Percentiles rank a stretch among this genome's conserved stretches.
Conservation (phyloP, 2,888 invertebrate genomes). For the Dastarcus helophoroides region DNA sequence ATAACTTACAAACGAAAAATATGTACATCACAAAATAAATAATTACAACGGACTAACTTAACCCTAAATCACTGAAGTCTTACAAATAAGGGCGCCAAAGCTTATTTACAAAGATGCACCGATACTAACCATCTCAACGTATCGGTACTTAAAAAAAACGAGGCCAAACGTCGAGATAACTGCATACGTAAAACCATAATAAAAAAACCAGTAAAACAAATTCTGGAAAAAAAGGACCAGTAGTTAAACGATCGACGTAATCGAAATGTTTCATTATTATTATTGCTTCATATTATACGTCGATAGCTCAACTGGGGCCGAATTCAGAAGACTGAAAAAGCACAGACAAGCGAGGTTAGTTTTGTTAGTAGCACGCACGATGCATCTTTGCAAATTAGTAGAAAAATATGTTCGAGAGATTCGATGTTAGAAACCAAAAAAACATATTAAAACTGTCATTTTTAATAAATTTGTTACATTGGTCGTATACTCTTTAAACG, state of each 20-base stretch:
- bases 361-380: constrained; percentile 4
- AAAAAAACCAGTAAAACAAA: constrained; percentile 33
- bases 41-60: constrained; percentile 30
- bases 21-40: constrained; percentile 36
- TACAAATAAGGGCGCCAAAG: constrained; percentile 24
- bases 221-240: constrained; percentile 18
- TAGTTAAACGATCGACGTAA: too few relatives aligned
- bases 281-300: too few relatives aligned
- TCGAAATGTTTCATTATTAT: too few relatives aligned
- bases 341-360: too few relatives aligned
- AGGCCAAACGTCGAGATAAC: not conserved
- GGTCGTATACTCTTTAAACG: too few relatives aligned
- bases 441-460: too few relatives aligned
- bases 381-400: constrained; percentile 30
- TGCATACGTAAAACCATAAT: constrained; percentile 1
- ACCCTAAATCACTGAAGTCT: constrained; percentile 36
- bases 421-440: too few relatives aligned
- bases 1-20: constrained; percentile 7
- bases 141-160: constrained; percentile 6
- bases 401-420: constrained; percentile 28
- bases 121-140: constrained; percentile 13
- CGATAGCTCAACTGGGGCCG: too few relatives aligned
- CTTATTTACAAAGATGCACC: constrained; percentile 37
- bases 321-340: too few relatives aligned
- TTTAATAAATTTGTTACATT: too few relatives aligned